Base-by-base conservation (phyloP, 2,797 vertebrate species). In the Salarias fasciatus region DNA sequence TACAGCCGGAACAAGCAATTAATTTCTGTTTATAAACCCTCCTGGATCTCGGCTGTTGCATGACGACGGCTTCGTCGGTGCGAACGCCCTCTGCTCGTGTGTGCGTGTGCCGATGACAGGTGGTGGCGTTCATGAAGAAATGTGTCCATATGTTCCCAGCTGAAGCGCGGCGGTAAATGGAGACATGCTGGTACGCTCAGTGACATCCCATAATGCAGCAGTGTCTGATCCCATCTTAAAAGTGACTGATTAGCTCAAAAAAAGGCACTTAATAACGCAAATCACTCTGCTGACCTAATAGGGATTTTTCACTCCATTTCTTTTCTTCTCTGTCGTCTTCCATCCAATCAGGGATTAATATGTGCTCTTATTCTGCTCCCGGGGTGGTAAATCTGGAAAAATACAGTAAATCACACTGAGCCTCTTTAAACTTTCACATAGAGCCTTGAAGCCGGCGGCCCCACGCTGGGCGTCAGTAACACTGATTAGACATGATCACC, bases 1-100 rank as follows among this genome's bases (percentile, higher is more conserved):
- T 93, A 92, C 82, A 84, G 81, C 67, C 31, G 49, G 78, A 90
- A 88, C 90, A 91, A 85, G 89, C 89, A 88, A 91, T 93, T 92
- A 83, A 91, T 92, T 91, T 92, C 69, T 86, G 86, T 91, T 91
- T 91, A 92, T 92, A 91, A 92, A 92, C 77, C 86, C 83, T 86
- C 72, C 77, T 85, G 83, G 69, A 88, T 80, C 77, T 72, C 78
- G 69, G 74, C 66, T 56, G 54, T 69, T 74, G 75, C 64, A 45
- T n/a, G 65, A 69, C 56, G n/a, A 15, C 40, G 43, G 48, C 47
- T 72, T 69, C 6, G 53, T 62, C 63, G 66, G 59, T 66, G 52
- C 61, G 38, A 69, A 52, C 52, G 55, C 50, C 45, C 52, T 53
- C 56, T 60, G 55, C 56, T 50, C 45, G 7, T 49, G 53, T 46